Evolutionary conservation across 1,140 invertebrate genomes (phyloP).

Genomic region (Melipona quadrifasciata): DNA sequence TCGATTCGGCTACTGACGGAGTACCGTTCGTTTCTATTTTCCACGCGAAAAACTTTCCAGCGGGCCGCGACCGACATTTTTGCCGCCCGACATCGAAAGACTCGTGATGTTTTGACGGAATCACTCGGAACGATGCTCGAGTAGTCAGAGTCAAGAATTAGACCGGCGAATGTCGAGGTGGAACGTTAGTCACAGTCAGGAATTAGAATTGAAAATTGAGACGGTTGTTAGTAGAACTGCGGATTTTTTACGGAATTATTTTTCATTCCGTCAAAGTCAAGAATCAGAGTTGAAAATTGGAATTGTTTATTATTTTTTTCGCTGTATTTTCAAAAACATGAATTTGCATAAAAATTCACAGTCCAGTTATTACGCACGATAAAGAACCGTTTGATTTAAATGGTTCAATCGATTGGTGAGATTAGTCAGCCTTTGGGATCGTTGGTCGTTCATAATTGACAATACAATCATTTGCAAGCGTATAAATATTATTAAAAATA

Average conservation of each 20-base stretch:
- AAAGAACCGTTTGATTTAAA: too few relatives aligned
- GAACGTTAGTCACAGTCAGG: background rate
- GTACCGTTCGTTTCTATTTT: slow-evolving; percentile 15
- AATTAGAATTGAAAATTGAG: slow-evolving; percentile 3
- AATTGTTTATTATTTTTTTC: too few relatives aligned
- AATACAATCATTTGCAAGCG: too few relatives aligned
- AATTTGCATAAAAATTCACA: too few relatives aligned
- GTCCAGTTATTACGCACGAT: too few relatives aligned
- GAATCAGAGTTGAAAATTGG: background rate
- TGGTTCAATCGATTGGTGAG: too few relatives aligned
- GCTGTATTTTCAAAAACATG: too few relatives aligned
- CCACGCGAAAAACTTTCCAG: slow-evolving; percentile 6
- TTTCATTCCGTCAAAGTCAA: background rate
- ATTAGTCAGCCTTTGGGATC: too few relatives aligned
- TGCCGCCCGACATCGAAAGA: background rate
- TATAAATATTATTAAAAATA: too few relatives aligned
- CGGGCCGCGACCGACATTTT: background rate
- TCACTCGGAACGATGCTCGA: background rate
- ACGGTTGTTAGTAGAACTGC: background rate
- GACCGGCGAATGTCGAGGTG: background rate
- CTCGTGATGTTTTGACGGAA: background rate
- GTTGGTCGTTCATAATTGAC: too few relatives aligned
- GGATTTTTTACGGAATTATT: too few relatives aligned
- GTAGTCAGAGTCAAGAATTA: background rate
- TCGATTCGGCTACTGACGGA: background rate